Evolutionary conservation across 2,888 invertebrate species (phyloP), one percentile per base, ranked within the genome.

Genomic region (Ariolimax columbianus): DNA sequence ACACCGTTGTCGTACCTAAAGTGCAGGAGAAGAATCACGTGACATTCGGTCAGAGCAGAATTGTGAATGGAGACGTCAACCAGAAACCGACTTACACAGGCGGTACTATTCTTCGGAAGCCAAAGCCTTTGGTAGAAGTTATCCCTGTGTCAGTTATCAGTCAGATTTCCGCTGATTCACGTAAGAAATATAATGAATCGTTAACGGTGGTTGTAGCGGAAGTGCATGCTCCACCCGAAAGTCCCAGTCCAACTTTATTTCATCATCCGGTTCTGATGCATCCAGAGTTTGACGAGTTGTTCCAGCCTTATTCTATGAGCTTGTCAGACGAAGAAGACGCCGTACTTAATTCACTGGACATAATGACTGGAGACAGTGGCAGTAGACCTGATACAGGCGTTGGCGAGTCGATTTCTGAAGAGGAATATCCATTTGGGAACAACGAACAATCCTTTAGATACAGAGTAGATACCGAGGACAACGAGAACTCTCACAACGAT

Each of bases 381-480:
- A 77, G 77, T 59, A 55, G 77, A 77, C 26, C 77, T 36, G 59
- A 77, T 17, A 55, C 77, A 11, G 59, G 77, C 23, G 36, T 77
- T 17, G 77, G 77, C 3, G 55, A 59, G 14, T 77, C 77, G 0
- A 38, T 77, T 36, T 77, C 77, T 17, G 77, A 77, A 36, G 77
- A 77, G 1, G 77, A 77, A 19, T 55, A 17, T 23, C 51, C 77
- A n/a, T 75, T 47, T 75, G 47, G 3, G 30, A 47, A 75, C 43
- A 30, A 75, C 19, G 73, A 75, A 14, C 0, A 9, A 6, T 43
- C n/a, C 11, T 47, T 75, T 14, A 75, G 26, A 19, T 47, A 47
- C 26, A 43, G 73, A 47, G 17, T 47, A 30, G 9, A 47, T 26
- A 23, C 38, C 9, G 3, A 3, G 30, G 43, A 43, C 6, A 7